Conservation (phyloP, 2,888 invertebrate genomes). For the Dexiosoma caninum region DNA sequence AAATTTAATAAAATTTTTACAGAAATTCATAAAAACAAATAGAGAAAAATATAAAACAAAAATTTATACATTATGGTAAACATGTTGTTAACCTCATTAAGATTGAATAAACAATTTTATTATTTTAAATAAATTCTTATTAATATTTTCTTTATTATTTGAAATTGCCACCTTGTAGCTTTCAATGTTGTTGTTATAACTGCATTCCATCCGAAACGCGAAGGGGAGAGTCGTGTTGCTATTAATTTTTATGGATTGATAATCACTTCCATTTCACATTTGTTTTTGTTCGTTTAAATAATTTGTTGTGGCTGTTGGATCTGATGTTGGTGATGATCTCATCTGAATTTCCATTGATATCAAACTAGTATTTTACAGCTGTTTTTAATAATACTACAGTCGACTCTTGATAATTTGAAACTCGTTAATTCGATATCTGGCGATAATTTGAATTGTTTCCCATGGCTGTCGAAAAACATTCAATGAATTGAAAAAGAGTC, state of each 20-base stretch:
- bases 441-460: too few species aligned
- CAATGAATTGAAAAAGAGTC: too few species aligned
- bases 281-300: neutral
- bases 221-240: neutral
- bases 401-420: too few species aligned
- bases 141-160: neutral
- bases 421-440: too few species aligned
- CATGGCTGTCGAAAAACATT: too few species aligned
- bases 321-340: constrained; percentile 37
- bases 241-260: constrained; percentile 13
- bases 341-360: constrained; percentile 9
- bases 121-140: constrained; percentile 4
- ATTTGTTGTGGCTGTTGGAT: neutral
- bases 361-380: constrained; percentile 17
- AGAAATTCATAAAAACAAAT: neutral
- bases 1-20: neutral
- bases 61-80: neutral
- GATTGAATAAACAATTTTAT: constrained; percentile 16
- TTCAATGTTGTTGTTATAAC: neutral
- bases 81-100: constrained; percentile 41
- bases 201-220: neutral
- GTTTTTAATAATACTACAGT: too few species aligned
- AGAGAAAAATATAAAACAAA: too few species aligned
- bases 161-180: constrained; percentile 29
- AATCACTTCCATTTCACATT: constrained; percentile 14